Conservation (phyloP, 2,888 invertebrate species). For the Ditylenchus weischeri region DNA sequence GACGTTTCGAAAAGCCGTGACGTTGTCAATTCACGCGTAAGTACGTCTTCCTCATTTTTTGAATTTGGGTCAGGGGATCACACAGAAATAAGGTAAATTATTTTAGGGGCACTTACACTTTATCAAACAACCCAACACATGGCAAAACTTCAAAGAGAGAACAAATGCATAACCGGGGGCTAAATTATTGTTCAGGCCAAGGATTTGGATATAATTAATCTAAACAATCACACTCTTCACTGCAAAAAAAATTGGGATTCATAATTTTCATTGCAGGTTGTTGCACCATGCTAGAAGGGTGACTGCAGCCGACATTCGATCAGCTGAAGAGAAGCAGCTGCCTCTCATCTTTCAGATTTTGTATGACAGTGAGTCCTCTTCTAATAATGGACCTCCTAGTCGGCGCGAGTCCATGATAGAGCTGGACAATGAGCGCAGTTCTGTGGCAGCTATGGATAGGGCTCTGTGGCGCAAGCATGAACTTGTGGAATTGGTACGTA, state of each 20-base stretch:
- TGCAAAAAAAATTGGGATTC: neutral
- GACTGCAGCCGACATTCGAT: conserved; percentile 96
- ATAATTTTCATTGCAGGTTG: conserved; percentile 69
- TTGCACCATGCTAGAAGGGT: conserved; percentile 97
- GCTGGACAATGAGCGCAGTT: conserved; percentile 19
- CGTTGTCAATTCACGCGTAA: too few relatives aligned
- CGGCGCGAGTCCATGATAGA: conserved; percentile 42
- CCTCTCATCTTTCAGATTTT: conserved; percentile 93
- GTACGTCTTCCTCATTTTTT: too few relatives aligned
- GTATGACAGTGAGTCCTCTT: conserved; percentile 87
- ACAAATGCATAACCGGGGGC: too few relatives aligned
- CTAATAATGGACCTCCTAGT: conserved; percentile 39
- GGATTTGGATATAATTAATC: too few relatives aligned
- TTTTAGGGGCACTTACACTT: too few relatives aligned
- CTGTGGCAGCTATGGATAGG: conserved; percentile 46
- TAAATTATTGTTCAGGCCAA: too few relatives aligned
- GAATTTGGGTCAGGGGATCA: too few relatives aligned
- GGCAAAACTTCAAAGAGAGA: too few relatives aligned
- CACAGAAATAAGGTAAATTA: too few relatives aligned
- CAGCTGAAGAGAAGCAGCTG: conserved; percentile 97
- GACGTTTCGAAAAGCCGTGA: too few relatives aligned
- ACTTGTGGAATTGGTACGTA: conserved; percentile 74
- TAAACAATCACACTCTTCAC: too few relatives aligned
- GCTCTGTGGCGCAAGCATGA: conserved; percentile 83
- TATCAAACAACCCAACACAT: too few relatives aligned